Evolutionary conservation across 1,140 invertebrate genomes (phyloP).

Genomic region (Drosophila repleta): DNA sequence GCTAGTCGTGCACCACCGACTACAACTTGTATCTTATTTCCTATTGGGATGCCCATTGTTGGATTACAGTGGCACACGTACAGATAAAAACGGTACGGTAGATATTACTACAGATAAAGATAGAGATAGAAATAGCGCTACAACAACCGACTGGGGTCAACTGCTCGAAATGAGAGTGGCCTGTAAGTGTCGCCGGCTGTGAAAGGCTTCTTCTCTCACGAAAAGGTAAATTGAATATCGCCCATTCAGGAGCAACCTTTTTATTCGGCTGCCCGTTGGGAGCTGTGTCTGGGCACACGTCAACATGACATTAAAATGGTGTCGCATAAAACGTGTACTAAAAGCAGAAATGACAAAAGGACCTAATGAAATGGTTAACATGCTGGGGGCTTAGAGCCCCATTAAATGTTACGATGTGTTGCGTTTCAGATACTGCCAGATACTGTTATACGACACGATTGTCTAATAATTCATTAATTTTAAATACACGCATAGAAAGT

Average conservation of each 20-base stretch:
- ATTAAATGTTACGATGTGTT: conserved; percentile 27
- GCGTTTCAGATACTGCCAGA: not conserved
- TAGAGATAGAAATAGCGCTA: conserved; percentile 18
- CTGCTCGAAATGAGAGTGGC: not conserved
- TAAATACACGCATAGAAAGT: not conserved
- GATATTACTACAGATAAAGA: not conserved
- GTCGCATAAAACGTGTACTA: conserved; percentile 15
- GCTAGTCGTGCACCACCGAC: too few species aligned
- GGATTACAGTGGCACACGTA: conserved; percentile 12
- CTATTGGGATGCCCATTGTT: not conserved
- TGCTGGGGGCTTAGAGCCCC: conserved; percentile 18
- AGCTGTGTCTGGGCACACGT: conserved; percentile 10
- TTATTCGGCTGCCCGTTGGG: conserved; percentile 26
- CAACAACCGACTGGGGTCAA: conserved; percentile 15
- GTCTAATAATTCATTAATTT: conserved; percentile 15
- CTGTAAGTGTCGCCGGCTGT: conserved; percentile 20
- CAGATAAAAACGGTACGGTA: not conserved
- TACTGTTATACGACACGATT: not conserved
- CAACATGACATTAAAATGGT: conserved; percentile 32
- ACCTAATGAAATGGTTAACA: conserved; percentile 26
- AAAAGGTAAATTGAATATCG: conserved; percentile 49
- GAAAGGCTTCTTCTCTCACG: conserved; percentile 8
- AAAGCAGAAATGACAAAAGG: conserved; percentile 4
- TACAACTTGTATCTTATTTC: too few species aligned
- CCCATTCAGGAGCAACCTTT: conserved; percentile 31